Evolutionary conservation across 2,888 invertebrate species (phyloP).

Genomic region (Harmothoe impar): DNA sequence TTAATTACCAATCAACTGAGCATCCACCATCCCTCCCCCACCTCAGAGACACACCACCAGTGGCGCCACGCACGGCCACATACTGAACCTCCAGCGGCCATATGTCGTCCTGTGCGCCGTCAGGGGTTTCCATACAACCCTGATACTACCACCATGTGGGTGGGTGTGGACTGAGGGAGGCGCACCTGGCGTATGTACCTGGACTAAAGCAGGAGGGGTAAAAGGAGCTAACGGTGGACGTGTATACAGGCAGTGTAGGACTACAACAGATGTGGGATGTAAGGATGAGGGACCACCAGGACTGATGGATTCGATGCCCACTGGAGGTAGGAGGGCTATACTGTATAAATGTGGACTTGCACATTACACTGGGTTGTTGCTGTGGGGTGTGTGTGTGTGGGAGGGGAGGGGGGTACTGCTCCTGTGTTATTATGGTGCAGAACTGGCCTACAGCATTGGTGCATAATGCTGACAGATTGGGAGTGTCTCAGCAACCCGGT

Average conservation of each 20-base stretch:
- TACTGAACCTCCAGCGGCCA: neutral
- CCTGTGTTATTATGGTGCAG: no score
- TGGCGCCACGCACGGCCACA: neutral
- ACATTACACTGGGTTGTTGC: no score
- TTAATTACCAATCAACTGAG: conserved; percentile 17
- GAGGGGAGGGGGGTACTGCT: no score
- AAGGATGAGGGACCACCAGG: neutral
- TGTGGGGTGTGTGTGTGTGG: no score
- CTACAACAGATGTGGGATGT: neutral
- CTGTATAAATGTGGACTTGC: no score
- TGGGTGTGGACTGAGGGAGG: neutral
- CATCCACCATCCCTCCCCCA: neutral
- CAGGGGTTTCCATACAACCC: no score
- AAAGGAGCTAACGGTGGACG: neutral
- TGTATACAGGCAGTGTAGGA: no score
- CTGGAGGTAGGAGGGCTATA: neutral
- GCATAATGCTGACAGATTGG: no score
- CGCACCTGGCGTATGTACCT: no score
- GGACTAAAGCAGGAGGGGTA: neutral
- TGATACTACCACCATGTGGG: neutral
- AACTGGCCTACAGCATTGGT: no score
- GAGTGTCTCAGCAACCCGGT: no score
- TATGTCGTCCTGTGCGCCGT: neutral
- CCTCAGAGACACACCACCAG: neutral
- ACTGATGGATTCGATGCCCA: neutral